Evolutionary conservation across 2,113 vertebrate genomes (phyloP).

Genomic region (Ptyas mucosa): DNA sequence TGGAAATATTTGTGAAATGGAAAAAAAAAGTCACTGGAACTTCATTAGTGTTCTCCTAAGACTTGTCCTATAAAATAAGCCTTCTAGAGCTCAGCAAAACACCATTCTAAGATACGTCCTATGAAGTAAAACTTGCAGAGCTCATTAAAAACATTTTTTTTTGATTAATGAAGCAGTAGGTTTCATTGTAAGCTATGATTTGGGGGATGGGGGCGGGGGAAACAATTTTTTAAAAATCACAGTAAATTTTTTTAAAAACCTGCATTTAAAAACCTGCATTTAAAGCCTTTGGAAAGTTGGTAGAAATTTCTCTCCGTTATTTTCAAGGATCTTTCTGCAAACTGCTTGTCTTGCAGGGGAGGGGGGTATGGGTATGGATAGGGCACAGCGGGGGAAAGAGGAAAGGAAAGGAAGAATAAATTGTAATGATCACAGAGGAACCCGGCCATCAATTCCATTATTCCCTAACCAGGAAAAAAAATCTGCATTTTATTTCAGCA

Average conservation of each 20-base stretch:
- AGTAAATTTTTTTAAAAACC: background rate
- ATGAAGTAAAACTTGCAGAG: background rate
- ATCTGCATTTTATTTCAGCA: background rate
- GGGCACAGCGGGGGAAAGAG: background rate
- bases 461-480: too few relatives aligned
- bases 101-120: background rate
- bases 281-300: background rate
- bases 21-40: background rate
- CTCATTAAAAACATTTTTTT: background rate
- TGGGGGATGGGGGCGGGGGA: too few relatives aligned
- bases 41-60: background rate
- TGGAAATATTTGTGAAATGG: background rate
- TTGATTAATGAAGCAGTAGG: background rate
- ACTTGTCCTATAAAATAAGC: background rate
- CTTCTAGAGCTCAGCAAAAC: background rate
- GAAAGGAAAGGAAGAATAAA: background rate
- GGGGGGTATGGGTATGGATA: background rate
- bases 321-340: background rate
- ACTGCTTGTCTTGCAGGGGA: background rate
- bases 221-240: background rate
- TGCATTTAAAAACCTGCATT: background rate
- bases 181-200: background rate
- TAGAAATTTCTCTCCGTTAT: background rate
- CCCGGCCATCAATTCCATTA: background rate
- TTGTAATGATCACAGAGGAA: background rate